phyloP scores from a whole-genome alignment of 2,113 vertebrate species.

The Cichladusa arquata region DNA sequence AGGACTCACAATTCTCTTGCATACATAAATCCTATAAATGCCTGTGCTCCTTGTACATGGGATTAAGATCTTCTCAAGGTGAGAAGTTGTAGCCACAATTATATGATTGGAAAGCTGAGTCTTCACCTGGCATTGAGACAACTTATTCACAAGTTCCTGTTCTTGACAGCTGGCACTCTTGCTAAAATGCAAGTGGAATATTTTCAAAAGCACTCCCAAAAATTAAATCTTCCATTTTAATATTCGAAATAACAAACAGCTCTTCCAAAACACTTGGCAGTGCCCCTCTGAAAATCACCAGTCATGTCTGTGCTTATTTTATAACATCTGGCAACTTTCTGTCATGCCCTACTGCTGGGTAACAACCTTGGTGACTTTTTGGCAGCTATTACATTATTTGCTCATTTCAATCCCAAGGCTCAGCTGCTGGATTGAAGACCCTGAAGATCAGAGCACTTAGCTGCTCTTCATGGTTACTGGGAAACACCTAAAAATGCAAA shows the following conservation, averaged over 20 bases:
- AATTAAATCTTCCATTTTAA: not conserved
- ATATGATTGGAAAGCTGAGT: slow-evolving; percentile 13
- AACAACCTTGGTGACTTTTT: not conserved
- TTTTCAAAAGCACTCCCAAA: not conserved
- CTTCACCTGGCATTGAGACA: slow-evolving; percentile 3
- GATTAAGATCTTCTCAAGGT: slow-evolving; percentile 32
- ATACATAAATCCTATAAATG: slow-evolving; percentile 28
- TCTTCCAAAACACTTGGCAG: not conserved
- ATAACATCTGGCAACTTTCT: not conserved
- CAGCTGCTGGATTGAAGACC: not conserved
- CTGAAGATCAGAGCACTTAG: not conserved
- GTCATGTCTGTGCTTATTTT: not conserved
- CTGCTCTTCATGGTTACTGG: not conserved
- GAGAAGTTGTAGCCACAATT: not conserved
- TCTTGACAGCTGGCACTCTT: not conserved
- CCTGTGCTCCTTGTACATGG: not conserved
- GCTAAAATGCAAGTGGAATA: not conserved
- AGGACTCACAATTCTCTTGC: not conserved
- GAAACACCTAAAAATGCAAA: slow-evolving; percentile 9
- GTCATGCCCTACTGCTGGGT: not conserved
- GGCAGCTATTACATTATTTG: not conserved
- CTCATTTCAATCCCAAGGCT: not conserved
- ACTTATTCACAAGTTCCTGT: not conserved
- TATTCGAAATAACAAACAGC: not conserved
- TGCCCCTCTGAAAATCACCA: not conserved